Evolutionary conservation across 92 coral and sea anemone genomes (phyloP).

Genomic region (Parazoanthus darwini): DNA sequence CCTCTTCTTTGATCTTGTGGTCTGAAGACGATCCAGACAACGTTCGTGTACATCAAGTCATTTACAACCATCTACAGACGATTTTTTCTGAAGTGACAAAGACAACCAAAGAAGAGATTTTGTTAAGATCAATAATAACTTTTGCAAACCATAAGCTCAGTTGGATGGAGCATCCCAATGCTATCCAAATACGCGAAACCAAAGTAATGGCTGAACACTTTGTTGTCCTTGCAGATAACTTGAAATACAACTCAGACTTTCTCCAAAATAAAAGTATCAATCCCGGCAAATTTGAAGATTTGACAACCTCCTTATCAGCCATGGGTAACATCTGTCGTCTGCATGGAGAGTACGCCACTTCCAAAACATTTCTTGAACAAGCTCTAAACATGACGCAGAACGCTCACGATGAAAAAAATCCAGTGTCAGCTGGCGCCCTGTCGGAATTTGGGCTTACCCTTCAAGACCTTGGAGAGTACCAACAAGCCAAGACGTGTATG

Average conservation of each 20-base stretch:
- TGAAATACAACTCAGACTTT: neutral
- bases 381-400: neutral
- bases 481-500: too few species aligned
- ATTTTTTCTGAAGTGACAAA: neutral
- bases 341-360: neutral
- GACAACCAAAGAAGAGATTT: neutral
- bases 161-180: neutral
- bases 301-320: neutral
- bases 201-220: neutral
- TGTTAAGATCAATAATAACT: neutral
- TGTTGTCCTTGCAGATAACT: neutral
- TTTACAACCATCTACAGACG: neutral
- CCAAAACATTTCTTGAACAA: neutral
- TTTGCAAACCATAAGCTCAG: neutral
- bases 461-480: conserved; percentile 10
- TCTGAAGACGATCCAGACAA: conserved; percentile 11
- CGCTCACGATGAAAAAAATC: neutral
- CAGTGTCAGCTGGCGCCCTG: neutral
- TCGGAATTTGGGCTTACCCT: neutral
- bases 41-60: conserved; percentile 30
- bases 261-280: neutral
- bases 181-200: neutral
- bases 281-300: neutral
- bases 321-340: neutral
- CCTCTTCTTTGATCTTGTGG: conserved; percentile 19